phyloP scores from a whole-genome alignment of 2,888 invertebrate genomes.

The Lithodes maja region DNA sequence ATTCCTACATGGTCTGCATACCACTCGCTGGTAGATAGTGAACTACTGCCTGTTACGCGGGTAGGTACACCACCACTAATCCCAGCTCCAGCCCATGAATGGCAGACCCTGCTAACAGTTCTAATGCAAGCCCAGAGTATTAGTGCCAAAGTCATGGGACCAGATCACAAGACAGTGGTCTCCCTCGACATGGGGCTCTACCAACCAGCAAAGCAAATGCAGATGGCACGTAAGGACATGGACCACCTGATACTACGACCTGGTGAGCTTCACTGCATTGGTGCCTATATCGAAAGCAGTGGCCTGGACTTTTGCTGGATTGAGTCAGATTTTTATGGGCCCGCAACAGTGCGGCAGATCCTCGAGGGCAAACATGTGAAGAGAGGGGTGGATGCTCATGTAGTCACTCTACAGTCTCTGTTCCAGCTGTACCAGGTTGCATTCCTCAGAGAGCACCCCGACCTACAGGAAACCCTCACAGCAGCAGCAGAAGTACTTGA shows the following conservation, averaged over 20 bases:
- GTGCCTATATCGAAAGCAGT: background rate
- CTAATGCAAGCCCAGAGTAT: conserved; percentile 5
- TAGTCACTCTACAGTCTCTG: background rate
- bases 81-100: background rate
- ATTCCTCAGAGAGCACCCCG: background rate
- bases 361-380: background rate
- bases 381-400: background rate
- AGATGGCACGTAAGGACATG: conserved; percentile 3
- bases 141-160: background rate
- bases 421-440: conserved; percentile 2
- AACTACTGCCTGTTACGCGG: background rate
- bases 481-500: background rate
- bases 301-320: background rate
- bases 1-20: conserved; percentile 23
- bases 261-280: conserved; percentile 1
- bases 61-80: conserved; percentile 1
- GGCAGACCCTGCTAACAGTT: background rate
- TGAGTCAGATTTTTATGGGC: background rate
- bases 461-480: background rate
- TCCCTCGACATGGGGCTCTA: conserved; percentile 12
- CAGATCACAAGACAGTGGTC: background rate
- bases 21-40: background rate
- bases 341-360: background rate
- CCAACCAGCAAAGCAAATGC: background rate
- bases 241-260: conserved; percentile 1